A percentile compares a stretch with the other conserved stretches of the same genome.
Conservation (phyloP, 2,113 vertebrate species). For the Saguinus midas region DNA sequence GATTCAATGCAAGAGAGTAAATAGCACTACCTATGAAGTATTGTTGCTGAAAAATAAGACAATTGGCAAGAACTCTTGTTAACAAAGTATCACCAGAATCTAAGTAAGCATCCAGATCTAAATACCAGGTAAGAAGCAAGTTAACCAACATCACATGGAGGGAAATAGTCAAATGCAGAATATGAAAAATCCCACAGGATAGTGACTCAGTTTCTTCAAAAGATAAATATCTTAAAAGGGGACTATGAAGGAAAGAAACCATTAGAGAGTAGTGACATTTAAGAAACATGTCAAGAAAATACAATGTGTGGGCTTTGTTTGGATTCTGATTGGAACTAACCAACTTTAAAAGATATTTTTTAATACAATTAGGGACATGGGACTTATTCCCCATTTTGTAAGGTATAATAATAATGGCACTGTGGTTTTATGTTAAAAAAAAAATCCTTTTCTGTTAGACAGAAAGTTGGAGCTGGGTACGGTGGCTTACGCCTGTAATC, state of each 20-base stretch:
- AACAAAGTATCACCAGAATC: neutral
- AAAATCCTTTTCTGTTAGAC: neutral
- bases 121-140: neutral
- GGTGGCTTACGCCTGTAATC: too few relatives aligned
- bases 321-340: neutral
- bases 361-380: neutral
- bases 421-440: neutral
- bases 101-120: neutral
- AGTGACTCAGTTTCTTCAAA: neutral
- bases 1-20: neutral
- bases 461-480: neutral
- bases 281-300: neutral
- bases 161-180: neutral
- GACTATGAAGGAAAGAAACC: neutral
- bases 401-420: neutral
- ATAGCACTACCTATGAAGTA: neutral
- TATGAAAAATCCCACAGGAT: neutral
- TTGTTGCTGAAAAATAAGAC: neutral
- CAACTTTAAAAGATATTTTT: neutral
- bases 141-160: neutral
- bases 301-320: neutral
- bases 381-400: neutral
- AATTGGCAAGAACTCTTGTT: neutral
- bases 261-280: neutral
- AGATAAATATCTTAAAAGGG: neutral